Percentiles rank a stretch among this genome's conserved stretches.
phyloP scores from a whole-genome alignment of 2,888 invertebrate species.

The Harpalus rubripes region DNA sequence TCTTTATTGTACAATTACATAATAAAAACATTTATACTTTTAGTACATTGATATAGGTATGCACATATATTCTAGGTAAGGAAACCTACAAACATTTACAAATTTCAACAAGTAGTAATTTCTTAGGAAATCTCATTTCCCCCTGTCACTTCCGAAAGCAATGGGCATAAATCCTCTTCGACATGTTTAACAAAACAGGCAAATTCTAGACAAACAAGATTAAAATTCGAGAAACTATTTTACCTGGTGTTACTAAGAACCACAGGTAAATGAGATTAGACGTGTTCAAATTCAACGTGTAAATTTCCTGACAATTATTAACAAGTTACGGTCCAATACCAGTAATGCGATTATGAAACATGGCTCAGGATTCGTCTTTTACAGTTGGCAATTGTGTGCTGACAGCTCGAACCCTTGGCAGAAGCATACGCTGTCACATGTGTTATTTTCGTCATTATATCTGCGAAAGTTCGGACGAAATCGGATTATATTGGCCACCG shows the following conservation, averaged over 20 bases:
- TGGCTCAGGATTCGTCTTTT: conserved; percentile 74
- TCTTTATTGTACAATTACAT: too few species aligned
- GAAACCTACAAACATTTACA: not conserved
- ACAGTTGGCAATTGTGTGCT: conserved; percentile 76
- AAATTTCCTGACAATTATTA: conserved; percentile 58
- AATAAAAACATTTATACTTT: too few species aligned
- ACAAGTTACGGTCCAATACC: conserved; percentile 64
- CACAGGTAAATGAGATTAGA: conserved; percentile 63
- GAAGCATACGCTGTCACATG: conserved; percentile 75
- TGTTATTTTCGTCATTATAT: conserved; percentile 78
- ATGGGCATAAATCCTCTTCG: conserved; percentile 65
- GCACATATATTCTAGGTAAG: not conserved
- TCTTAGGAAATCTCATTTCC: conserved; percentile 12
- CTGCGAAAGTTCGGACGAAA: conserved; percentile 75
- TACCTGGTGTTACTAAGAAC: conserved; percentile 16
- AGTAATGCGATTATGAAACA: conserved; percentile 75
- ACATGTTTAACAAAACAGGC: conserved; percentile 67
- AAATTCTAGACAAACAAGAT: conserved; percentile 67
- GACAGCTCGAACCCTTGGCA: conserved; percentile 77
- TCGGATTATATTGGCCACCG: conserved; percentile 76
- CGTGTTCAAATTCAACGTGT: conserved; percentile 44
- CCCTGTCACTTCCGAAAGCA: conserved; percentile 62
- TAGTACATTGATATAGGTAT: too few species aligned
- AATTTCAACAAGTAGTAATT: not conserved
- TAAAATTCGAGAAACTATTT: conserved; percentile 55